Percentiles rank a stretch among this genome's conserved stretches.
phyloP scores from a whole-genome alignment of 2,888 invertebrate species.

The Psylliodes chrysocephalus region DNA sequence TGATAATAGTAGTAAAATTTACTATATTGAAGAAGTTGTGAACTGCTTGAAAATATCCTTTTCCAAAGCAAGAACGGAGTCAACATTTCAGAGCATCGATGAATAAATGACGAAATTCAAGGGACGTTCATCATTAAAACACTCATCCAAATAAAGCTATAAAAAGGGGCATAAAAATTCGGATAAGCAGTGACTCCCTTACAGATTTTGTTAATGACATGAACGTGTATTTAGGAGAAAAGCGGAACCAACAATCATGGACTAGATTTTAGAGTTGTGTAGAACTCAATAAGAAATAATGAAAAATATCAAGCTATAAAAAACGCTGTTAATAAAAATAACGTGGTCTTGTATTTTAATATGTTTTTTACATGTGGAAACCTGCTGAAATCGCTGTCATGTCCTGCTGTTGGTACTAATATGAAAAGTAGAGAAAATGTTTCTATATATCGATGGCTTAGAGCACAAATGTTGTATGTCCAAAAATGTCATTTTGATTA shows the following conservation, averaged over 20 bases:
- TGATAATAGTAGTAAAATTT: no score
- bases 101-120: conserved; percentile 10
- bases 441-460: no score
- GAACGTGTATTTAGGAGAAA: background rate
- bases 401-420: no score
- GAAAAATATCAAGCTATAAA: background rate
- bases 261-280: background rate
- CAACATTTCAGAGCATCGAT: conserved; percentile 11
- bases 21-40: background rate
- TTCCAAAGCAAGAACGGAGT: background rate
- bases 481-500: no score
- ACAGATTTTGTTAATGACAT: background rate
- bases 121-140: background rate
- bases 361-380: no score
- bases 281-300: background rate
- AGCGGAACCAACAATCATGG: background rate
- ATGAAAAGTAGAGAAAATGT: background rate
- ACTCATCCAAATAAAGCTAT: background rate
- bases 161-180: conserved; percentile 1
- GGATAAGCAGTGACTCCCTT: background rate
- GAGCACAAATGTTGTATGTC: no score
- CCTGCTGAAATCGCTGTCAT: no score
- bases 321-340: no score
- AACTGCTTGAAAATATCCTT: background rate
- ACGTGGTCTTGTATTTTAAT: no score